phyloP scores from a whole-genome alignment of 1,140 invertebrate species.

The Drosophila oshimai region DNA sequence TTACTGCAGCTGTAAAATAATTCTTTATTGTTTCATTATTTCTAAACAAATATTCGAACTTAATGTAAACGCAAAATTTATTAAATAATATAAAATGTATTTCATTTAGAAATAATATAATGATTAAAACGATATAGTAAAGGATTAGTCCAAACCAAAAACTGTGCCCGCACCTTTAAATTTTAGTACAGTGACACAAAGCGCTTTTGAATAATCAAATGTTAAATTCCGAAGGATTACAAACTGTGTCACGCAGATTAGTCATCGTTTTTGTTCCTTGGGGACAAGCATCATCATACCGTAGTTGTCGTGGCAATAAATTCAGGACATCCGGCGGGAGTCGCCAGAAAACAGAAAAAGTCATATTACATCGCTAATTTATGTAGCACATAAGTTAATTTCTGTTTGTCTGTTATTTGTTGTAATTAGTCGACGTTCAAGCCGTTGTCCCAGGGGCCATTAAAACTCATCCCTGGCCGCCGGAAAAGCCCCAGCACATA shows the following conservation, averaged over 20 bases:
- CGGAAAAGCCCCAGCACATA: constrained; percentile 52
- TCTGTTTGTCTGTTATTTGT: constrained; percentile 74
- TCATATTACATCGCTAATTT: constrained; percentile 70
- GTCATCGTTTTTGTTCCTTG: constrained; percentile 25
- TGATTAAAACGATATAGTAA: too few relatives aligned
- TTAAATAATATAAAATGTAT: too few relatives aligned
- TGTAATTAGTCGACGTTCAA: constrained; percentile 74
- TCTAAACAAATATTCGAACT: too few relatives aligned
- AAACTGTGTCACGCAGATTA: constrained; percentile 19
- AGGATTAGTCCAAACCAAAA: too few relatives aligned
- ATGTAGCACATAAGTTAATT: constrained; percentile 80
- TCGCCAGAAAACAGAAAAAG: constrained; percentile 48
- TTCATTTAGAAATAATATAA: too few relatives aligned
- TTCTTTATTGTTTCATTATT: too few relatives aligned
- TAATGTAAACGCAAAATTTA: too few relatives aligned
- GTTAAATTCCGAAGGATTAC: too few relatives aligned
- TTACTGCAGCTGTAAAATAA: too few relatives aligned
- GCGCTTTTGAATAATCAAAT: too few relatives aligned
- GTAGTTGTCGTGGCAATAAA: constrained; percentile 31
- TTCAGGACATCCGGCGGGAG: constrained; percentile 5
- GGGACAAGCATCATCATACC: constrained; percentile 17
- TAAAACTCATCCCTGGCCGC: constrained; percentile 56
- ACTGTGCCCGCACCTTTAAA: too few relatives aligned
- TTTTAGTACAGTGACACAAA: neutral
- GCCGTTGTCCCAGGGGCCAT: constrained; percentile 61